These are phyloP conservation scores for Zosterops borbonicus DNA, from an alignment of 2,113 vertebrate species.

Conservation along the genomic window DNA sequence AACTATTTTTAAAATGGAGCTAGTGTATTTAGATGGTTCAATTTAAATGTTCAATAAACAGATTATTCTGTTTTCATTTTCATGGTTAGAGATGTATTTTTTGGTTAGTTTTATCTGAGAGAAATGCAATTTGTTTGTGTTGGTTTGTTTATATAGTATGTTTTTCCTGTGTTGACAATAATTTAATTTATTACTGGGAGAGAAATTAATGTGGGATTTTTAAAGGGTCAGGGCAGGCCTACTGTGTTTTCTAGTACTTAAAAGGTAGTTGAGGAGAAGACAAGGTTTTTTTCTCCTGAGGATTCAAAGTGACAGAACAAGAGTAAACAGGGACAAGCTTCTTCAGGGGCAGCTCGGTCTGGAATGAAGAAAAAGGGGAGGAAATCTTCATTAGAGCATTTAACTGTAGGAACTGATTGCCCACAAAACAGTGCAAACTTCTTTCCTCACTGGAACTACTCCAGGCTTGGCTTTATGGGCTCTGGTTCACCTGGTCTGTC, in stretches of 20 bases:
- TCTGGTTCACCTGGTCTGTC: not conserved
- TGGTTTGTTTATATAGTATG: not conserved
- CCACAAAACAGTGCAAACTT: not conserved
- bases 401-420: not conserved
- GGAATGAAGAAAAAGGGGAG: not conserved
- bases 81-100: not conserved
- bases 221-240: not conserved
- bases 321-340: not conserved
- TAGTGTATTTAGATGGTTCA: not conserved
- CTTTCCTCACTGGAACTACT: not conserved
- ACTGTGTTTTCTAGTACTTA: not conserved
- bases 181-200: not conserved
- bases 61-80: not conserved
- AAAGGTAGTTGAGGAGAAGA: not conserved
- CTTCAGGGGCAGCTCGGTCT: not conserved
- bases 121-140: not conserved
- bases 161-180: not conserved
- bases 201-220: not conserved
- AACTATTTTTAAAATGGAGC: not conserved
- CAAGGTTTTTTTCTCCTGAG: accelerated
- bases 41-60: not conserved
- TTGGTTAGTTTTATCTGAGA: not conserved
- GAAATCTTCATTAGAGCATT: not conserved
- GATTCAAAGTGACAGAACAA: not conserved
- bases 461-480: not conserved